Conservation (phyloP, 2,113 vertebrate genomes). For the Heteronetta atricapilla region DNA sequence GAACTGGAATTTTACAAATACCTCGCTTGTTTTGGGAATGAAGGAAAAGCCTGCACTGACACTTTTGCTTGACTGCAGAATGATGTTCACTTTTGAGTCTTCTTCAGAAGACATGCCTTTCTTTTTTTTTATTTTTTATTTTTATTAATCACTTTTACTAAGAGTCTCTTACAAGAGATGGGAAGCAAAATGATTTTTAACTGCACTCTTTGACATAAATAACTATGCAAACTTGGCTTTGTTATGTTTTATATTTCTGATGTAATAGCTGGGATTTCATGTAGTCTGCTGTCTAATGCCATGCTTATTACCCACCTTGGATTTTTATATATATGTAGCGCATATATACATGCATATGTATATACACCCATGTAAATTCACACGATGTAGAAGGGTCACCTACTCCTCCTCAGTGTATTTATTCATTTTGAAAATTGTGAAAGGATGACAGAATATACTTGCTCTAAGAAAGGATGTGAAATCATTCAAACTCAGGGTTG, state of each 20-base stretch:
- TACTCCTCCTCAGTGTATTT: not conserved
- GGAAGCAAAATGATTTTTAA: not conserved
- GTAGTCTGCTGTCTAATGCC: not conserved
- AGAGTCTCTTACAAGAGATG: not conserved
- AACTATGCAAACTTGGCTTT: not conserved
- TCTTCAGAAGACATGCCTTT: not conserved
- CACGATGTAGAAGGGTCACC: not conserved
- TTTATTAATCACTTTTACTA: not conserved
- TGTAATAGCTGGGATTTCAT: not conserved
- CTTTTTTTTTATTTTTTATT: not conserved
- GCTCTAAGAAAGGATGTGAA: not conserved
- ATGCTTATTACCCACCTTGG: not conserved
- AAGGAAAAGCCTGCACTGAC: not conserved
- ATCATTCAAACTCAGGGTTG: not conserved
- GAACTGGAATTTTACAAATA: conserved; percentile 39
- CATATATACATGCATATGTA: not conserved
- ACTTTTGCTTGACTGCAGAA: conserved; percentile 30
- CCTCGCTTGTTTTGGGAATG: not conserved
- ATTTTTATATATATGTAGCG: accelerated
- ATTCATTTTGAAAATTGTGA: not conserved
- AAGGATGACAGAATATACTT: not conserved
- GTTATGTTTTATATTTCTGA: not conserved
- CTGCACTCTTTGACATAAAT: not conserved
- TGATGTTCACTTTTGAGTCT: not conserved
- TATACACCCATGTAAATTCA: not conserved